phyloP scores from a whole-genome alignment of 1,140 invertebrate genomes.

The Anastrepha obliqua region DNA sequence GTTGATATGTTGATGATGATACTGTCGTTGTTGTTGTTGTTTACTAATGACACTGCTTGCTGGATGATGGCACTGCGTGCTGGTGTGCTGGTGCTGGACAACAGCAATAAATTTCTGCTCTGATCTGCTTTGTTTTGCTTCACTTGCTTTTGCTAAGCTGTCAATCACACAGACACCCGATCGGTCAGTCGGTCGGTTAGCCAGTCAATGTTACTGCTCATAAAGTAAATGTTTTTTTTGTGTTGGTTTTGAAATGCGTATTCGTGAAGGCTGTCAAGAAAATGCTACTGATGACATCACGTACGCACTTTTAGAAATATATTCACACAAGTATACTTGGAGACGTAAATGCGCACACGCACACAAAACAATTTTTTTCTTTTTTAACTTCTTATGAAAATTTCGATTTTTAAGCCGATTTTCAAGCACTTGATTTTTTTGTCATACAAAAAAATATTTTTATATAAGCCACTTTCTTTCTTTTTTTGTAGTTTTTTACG shows the following conservation, averaged over 20 bases:
- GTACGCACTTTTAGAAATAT: not conserved
- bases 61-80: too few species aligned
- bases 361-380: too few species aligned
- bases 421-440: not conserved
- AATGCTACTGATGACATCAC: constrained; percentile 22
- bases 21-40: not conserved
- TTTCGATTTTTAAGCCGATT: not conserved
- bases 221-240: not conserved
- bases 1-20: constrained; percentile 33
- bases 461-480: not conserved
- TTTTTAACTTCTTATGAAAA: not conserved
- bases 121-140: not conserved
- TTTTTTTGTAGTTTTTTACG: constrained; percentile 10
- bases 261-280: not conserved
- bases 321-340: too few species aligned
- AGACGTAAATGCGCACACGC: too few species aligned
- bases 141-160: not conserved
- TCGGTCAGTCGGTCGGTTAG: not conserved
- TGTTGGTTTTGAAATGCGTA: not conserved
- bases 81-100: not conserved
- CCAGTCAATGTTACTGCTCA: not conserved
- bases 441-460: not conserved
- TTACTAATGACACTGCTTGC: not conserved
- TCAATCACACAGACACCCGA: not conserved
- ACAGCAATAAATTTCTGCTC: not conserved